Evolutionary conservation across 2,888 invertebrate species (phyloP), one percentile per base, ranked within the genome.

Genomic region (Apamea epomidion): DNA sequence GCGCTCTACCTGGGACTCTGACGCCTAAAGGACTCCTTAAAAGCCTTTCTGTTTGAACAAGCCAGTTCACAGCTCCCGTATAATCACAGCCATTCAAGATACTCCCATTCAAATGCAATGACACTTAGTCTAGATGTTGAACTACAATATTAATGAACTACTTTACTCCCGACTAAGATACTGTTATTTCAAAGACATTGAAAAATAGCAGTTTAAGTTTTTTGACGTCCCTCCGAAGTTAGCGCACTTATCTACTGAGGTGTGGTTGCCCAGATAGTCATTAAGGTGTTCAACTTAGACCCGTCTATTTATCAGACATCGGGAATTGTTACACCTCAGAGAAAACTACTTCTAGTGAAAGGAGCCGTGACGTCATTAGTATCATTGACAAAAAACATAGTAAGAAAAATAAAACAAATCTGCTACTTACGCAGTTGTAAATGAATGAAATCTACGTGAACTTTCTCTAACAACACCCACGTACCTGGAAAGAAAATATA

Each of bases 391-490:
- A 81, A 76, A 87, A 87, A 85, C 81, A 87, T 87, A 86, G 71
- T 79, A 90, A 91, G 89, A 87, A 91, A 94, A 93, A 92, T 90
- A 93, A 94, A 93, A 92, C 89, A 93, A 93, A 92, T 93, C 93
- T 92, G 91, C 94, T 95, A 96, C 96, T 96, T 95, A 96, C 96
- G 93, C 93, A 94, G 92, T 93, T 88, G 87, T 87, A 92, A 94
- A 93, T 92, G 91, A 93, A 94, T 92, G 92, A 93, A 92, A 94
- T 93, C 92, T 94, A 95, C 91, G 92, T 94, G 91, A 92, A 94
- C 84, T 93, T 95, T 95, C 94, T 95, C 93, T 95, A 95, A 93
- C 94, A 93, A 94, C 94, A 94, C 92, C 92, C 93, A 97, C 97
- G 93, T 97, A 97, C 97, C 96, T 96, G 96, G 3, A 93, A 95